These are phyloP conservation scores for Lordiphosa fenestrarum DNA, from an alignment of 2,888 invertebrate genomes.

Conservation along the genomic window DNA sequence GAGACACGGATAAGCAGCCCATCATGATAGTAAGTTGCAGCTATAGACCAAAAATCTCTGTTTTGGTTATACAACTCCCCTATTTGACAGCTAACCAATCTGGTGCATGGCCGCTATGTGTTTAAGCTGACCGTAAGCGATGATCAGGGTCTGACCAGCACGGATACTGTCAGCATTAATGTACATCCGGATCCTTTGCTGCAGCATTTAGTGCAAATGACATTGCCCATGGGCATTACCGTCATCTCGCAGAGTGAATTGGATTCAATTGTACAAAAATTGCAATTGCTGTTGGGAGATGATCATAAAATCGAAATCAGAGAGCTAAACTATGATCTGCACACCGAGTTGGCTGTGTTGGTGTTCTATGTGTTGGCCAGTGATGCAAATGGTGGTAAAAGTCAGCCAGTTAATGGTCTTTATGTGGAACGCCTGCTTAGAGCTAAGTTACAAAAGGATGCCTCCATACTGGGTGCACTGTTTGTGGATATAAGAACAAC, in stretches of 20 bases:
- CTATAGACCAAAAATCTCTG: no score
- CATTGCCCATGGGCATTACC: conserved; percentile 87
- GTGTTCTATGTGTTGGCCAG: conserved; percentile 85
- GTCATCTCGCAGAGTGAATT: conserved; percentile 83
- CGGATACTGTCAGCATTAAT: conserved; percentile 91
- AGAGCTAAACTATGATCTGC: conserved; percentile 83
- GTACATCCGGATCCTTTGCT: conserved; percentile 89
- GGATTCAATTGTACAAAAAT: conserved; percentile 86
- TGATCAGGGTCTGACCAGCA: conserved; percentile 91
- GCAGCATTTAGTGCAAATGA: conserved; percentile 89
- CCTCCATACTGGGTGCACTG: conserved; percentile 85
- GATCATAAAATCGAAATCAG: conserved; percentile 85
- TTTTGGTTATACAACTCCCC: background rate
- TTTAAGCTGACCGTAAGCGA: conserved; percentile 94
- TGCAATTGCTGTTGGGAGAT: conserved; percentile 88
- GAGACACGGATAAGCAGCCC: conserved; percentile 87
- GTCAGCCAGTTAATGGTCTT: conserved; percentile 82
- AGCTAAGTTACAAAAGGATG: conserved; percentile 86
- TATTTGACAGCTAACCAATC: conserved; percentile 85
- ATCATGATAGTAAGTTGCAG: conserved; percentile 84
- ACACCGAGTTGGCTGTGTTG: conserved; percentile 84
- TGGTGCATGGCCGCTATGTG: conserved; percentile 92
- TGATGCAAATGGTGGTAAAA: conserved; percentile 68
- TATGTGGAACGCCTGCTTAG: conserved; percentile 85
- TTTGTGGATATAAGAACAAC: conserved; percentile 90